These are phyloP conservation scores for Halichondria panicea DNA, from an alignment of 37 sponge, comb jelly and placozoan species.

Conservation along the genomic window DNA sequence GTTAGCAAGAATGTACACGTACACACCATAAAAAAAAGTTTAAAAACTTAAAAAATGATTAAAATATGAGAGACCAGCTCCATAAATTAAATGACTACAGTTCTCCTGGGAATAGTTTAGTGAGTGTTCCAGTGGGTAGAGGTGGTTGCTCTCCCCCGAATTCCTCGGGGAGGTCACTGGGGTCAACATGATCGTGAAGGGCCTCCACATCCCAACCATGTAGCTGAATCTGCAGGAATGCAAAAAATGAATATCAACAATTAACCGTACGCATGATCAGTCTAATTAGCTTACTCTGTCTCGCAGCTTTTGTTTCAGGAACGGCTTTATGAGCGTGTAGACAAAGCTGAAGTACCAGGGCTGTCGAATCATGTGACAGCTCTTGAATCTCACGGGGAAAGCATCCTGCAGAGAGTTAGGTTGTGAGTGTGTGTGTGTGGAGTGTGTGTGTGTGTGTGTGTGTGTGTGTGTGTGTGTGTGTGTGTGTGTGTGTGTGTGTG, in stretches of 20 bases:
- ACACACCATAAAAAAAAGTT: no score
- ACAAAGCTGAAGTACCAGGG: conserved; percentile 66
- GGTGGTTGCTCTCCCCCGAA: conserved; percentile 39
- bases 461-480: no score
- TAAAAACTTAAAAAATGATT: no score
- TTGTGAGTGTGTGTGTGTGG: no score
- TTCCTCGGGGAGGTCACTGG: conserved; percentile 36
- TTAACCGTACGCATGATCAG: neutral
- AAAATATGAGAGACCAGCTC: no score
- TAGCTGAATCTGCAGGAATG: conserved; percentile 20
- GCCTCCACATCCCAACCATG: conserved; percentile 42
- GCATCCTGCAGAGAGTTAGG: conserved; percentile 65
- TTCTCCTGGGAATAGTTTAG: neutral
- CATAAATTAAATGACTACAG: no score
- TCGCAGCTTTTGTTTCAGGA: conserved; percentile 69
- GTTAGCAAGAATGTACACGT: no score
- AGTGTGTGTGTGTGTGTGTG: no score
- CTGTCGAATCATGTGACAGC: conserved; percentile 52
- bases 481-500: no score
- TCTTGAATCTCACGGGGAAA: conserved; percentile 71
- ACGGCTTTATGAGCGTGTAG: conserved; percentile 50
- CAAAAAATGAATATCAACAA: neutral
- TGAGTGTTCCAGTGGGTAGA: neutral
- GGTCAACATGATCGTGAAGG: conserved; percentile 35
- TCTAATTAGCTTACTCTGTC: neutral